Conservation (phyloP, 2,797 vertebrate species). For the Petrocephalus schoutedeni region DNA sequence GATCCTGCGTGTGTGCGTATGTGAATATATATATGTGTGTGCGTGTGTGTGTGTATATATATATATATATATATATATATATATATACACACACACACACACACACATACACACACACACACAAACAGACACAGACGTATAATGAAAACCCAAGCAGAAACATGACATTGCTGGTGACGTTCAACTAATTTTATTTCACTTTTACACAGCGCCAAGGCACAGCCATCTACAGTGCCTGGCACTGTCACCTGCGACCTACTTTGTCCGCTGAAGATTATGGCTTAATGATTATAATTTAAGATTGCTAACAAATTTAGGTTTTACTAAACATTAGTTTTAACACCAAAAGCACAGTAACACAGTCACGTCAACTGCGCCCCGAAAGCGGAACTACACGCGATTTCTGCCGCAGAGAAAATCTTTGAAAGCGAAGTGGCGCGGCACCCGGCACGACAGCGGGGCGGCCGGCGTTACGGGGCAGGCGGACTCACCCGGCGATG, state of each 20-base stretch:
- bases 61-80: neutral
- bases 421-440: neutral
- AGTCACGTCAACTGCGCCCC: neutral
- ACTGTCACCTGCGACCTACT: neutral
- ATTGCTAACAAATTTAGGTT: neutral
- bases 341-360: neutral
- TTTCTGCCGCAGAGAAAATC: neutral
- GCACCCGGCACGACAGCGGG: neutral
- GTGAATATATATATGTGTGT: no score
- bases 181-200: neutral
- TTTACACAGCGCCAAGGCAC: neutral
- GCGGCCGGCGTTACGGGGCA: neutral
- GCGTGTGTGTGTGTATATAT: no score
- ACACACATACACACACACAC: no score
- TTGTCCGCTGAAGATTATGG: neutral
- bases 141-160: neutral
- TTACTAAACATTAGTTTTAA: neutral
- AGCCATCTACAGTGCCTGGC: neutral
- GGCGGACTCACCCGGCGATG: constrained; percentile 66
- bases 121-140: neutral
- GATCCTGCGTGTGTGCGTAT: neutral
- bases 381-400: neutral
- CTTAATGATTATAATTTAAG: neutral
- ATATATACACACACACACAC: no score
- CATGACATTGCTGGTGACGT: neutral